Conservation (phyloP, 2,888 invertebrate genomes). For the Heliothis peltigera region DNA sequence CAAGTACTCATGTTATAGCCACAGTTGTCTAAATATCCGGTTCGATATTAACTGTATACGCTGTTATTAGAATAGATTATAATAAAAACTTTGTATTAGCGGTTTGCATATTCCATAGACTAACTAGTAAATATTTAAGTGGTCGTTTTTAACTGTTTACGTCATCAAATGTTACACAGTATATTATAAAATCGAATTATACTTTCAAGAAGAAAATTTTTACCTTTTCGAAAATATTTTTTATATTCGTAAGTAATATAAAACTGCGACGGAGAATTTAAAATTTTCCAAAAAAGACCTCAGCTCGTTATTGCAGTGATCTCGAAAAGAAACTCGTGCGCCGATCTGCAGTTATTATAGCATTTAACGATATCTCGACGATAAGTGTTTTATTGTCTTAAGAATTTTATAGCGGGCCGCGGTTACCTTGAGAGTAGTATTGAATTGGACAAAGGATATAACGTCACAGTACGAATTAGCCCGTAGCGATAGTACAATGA, state of each 20-base stretch:
- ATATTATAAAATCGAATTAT: background rate
- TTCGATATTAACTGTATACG: conserved; percentile 49
- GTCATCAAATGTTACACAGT: background rate
- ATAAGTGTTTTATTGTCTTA: conserved; percentile 60
- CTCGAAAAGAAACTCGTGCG: conserved; percentile 26
- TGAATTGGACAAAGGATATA: conserved; percentile 72
- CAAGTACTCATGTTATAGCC: conserved; percentile 47
- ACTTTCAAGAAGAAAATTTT: background rate
- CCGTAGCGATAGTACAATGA: conserved; percentile 68
- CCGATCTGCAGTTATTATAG: conserved; percentile 36
- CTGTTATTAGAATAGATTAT: conserved; percentile 43
- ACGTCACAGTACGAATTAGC: conserved; percentile 67
- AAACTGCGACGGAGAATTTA: background rate
- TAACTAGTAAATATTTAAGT: no score
- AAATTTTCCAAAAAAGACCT: background rate
- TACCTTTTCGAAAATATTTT: background rate
- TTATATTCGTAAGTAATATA: background rate
- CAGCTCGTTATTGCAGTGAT: conserved; percentile 18
- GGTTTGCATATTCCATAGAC: background rate
- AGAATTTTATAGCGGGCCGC: conserved; percentile 53
- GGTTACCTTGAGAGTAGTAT: conserved; percentile 68
- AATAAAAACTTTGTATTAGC: conserved; percentile 27
- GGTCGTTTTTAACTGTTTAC: background rate
- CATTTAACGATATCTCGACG: conserved; percentile 43
- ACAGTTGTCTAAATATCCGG: conserved; percentile 53